A percentile compares a stretch with the other conserved stretches of the same genome.
phyloP scores from a whole-genome alignment of 2,797 vertebrate genomes.

The Apodemus agrarius region DNA sequence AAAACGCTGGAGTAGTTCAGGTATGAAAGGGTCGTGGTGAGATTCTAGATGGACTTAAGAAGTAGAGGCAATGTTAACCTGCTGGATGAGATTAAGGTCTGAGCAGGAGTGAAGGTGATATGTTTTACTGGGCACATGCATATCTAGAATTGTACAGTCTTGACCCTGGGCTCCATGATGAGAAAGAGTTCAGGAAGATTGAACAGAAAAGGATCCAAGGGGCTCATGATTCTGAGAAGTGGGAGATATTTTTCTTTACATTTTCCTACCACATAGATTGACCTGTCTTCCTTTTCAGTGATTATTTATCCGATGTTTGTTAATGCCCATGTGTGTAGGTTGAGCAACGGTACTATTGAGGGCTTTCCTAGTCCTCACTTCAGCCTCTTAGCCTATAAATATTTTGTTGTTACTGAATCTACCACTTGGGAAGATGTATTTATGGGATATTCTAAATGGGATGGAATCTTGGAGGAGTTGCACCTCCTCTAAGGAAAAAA shows the following conservation, averaged over 20 bases:
- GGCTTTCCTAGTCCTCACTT: not conserved
- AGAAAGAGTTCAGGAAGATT: not conserved
- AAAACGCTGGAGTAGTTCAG: not conserved
- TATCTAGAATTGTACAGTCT: not conserved
- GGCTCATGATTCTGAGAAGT: not conserved
- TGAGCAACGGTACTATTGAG: not conserved
- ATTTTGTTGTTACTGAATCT: not conserved
- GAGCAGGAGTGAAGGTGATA: not conserved
- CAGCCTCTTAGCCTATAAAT: not conserved
- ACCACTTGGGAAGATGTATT: not conserved
- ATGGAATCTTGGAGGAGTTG: not conserved
- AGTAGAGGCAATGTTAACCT: not conserved
- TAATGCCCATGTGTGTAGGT: not conserved
- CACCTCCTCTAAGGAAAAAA: not conserved
- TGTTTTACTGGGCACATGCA: not conserved
- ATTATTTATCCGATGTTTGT: not conserved
- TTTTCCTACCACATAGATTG: not conserved
- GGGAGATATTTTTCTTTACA: not conserved
- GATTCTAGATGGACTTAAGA: not conserved
- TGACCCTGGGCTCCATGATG: not conserved
- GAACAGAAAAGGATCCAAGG: not conserved
- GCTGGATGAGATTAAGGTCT: not conserved
- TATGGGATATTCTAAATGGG: not conserved
- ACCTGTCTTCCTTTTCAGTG: not conserved
- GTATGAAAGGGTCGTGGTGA: not conserved